phyloP scores from a whole-genome alignment of 2,797 vertebrate genomes.

The Poecilia gillii region DNA sequence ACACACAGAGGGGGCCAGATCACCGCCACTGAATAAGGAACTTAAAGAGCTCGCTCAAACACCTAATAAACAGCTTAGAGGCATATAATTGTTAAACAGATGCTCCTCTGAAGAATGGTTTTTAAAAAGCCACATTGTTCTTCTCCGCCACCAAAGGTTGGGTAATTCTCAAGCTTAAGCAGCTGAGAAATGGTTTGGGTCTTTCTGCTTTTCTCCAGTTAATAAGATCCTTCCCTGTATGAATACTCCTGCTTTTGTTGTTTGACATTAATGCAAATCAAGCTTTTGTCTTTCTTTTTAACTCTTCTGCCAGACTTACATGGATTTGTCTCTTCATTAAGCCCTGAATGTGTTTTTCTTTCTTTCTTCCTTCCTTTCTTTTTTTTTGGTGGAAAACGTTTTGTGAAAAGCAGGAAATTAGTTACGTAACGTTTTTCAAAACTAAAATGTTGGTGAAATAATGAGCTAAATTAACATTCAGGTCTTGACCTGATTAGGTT shows the following conservation, averaged over 20 bases:
- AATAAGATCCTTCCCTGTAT: slow-evolving; percentile 74
- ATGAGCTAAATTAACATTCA: slow-evolving; percentile 35
- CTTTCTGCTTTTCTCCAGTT: slow-evolving; percentile 62
- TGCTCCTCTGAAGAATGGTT: slow-evolving; percentile 64
- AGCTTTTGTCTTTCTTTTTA: slow-evolving; percentile 64
- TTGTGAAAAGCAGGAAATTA: slow-evolving; percentile 20
- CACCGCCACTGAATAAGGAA: slow-evolving; percentile 65
- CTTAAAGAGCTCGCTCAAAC: slow-evolving; percentile 71
- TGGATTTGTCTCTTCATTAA: slow-evolving; percentile 44
- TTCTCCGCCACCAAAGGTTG: slow-evolving; percentile 68
- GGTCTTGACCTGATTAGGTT: slow-evolving; percentile 59
- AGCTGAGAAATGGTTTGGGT: slow-evolving; percentile 62
- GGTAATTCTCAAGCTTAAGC: slow-evolving; percentile 73
- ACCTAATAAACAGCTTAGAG: slow-evolving; percentile 78
- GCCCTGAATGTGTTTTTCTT: not conserved
- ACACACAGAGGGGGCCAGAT: slow-evolving; percentile 55
- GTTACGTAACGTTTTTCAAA: slow-evolving; percentile 29
- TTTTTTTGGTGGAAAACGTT: not conserved
- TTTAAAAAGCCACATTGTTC: slow-evolving; percentile 77
- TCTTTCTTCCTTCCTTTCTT: too few species aligned
- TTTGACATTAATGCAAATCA: slow-evolving; percentile 70
- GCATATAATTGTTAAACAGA: slow-evolving; percentile 71
- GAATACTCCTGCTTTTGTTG: slow-evolving; percentile 67
- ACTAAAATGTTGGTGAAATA: slow-evolving; percentile 32
- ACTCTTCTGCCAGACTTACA: slow-evolving; percentile 43